These are phyloP conservation scores for Fulmarus glacialis DNA, from an alignment of 2,113 vertebrate genomes.

Conservation along the genomic window DNA sequence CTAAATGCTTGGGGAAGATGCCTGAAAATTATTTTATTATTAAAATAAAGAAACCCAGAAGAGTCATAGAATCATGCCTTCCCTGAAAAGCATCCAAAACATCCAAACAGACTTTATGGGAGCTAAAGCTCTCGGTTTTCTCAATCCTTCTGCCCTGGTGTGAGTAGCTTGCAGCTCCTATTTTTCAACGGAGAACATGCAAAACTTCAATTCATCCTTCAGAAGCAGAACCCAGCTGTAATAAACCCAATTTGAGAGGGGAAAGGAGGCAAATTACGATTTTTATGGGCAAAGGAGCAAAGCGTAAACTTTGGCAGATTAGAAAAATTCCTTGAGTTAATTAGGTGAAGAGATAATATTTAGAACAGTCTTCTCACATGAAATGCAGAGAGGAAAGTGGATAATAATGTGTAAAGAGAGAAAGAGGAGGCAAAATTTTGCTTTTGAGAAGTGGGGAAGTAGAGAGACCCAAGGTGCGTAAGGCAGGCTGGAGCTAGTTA, in stretches of 20 bases:
- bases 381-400: background rate
- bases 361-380: background rate
- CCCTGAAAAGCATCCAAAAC: background rate
- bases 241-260: background rate
- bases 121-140: background rate
- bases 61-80: background rate
- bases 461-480: background rate
- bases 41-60: background rate
- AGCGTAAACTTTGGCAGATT: background rate
- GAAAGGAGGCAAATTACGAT: background rate
- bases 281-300: background rate
- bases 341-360: background rate
- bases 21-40: background rate
- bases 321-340: background rate
- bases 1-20: background rate
- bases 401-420: background rate
- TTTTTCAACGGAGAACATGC: rapidly evolving
- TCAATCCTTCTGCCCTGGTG: background rate
- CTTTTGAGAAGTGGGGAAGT: background rate
- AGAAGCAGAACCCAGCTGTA: background rate
- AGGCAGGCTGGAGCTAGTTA: background rate
- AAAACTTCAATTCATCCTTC: background rate
- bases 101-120: background rate
- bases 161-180: background rate
- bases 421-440: background rate